Percentiles rank a stretch among this genome's conserved stretches.
These are phyloP conservation scores for Chelidonichthys spinosus DNA, from an alignment of 2,797 vertebrate genomes.

Conservation along the genomic window DNA sequence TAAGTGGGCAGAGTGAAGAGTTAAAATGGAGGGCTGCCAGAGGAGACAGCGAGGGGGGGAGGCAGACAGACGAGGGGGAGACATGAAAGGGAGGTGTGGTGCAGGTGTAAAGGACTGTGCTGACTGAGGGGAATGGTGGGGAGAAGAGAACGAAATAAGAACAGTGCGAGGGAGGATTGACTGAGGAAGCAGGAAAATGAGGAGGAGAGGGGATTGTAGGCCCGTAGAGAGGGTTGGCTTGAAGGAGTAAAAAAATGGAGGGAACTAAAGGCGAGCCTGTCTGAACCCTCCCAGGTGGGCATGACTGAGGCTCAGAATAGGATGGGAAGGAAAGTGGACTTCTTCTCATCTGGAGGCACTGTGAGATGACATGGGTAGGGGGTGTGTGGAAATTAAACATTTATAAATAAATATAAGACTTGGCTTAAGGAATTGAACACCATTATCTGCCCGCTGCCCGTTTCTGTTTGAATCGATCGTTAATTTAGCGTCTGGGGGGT, in stretches of 20 bases:
- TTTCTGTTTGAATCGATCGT: slow-evolving; percentile 38
- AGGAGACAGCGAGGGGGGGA: slow-evolving; percentile 18
- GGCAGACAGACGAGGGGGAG: slow-evolving; percentile 8
- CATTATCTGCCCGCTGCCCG: not conserved
- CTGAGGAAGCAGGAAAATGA: slow-evolving; percentile 32
- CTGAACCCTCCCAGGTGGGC: slow-evolving; percentile 21
- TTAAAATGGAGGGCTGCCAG: slow-evolving; percentile 59
- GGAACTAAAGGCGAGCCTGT: slow-evolving; percentile 32
- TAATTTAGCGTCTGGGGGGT: slow-evolving; percentile 50
- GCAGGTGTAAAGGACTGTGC: slow-evolving; percentile 25
- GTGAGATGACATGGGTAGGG: not conserved
- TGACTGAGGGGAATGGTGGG: slow-evolving; percentile 10
- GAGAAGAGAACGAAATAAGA: slow-evolving; percentile 28
- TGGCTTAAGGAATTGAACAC: slow-evolving; percentile 3
- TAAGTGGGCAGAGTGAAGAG: slow-evolving; percentile 22
- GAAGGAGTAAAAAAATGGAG: slow-evolving; percentile 10
- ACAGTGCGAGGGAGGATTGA: slow-evolving; percentile 25
- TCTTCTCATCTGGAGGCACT: not conserved
- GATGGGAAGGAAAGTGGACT: slow-evolving; percentile 9
- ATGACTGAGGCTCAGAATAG: slow-evolving; percentile 7
- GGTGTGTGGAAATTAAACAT: slow-evolving; percentile 15
- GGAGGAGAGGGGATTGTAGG: slow-evolving; percentile 15
- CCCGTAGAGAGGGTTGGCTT: slow-evolving; percentile 21
- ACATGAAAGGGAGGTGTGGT: slow-evolving; percentile 9
- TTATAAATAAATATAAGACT: slow-evolving; percentile 14